phyloP scores from a whole-genome alignment of 1,140 invertebrate genomes.

The Globodera ellingtonae region DNA sequence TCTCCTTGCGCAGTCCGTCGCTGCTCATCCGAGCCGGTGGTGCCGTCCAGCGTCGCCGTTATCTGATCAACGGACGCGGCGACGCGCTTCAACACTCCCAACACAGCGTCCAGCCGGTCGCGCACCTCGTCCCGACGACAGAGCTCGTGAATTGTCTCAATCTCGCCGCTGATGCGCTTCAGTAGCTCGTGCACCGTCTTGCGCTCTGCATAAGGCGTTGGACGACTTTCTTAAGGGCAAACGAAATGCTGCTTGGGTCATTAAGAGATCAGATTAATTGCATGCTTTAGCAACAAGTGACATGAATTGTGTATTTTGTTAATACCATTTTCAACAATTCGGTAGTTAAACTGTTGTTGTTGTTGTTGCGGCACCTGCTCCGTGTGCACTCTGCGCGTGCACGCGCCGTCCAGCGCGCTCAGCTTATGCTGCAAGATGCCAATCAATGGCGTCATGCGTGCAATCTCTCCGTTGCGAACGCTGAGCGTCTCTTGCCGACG shows the following conservation, averaged over 20 bases:
- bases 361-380: slow-evolving; percentile 9
- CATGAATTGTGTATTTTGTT: background rate
- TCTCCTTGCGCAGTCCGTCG: background rate
- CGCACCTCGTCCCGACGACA: slow-evolving; percentile 45
- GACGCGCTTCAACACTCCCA: slow-evolving; percentile 30
- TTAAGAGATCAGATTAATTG: too few relatives aligned
- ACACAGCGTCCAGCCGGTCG: slow-evolving; percentile 51
- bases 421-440: slow-evolving; percentile 54
- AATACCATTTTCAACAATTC: background rate
- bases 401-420: slow-evolving; percentile 44
- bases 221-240: slow-evolving; percentile 13
- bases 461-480: slow-evolving; percentile 38
- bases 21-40: background rate
- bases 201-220: slow-evolving; percentile 40
- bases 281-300: too few relatives aligned
- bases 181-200: slow-evolving; percentile 52
- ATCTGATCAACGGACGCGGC: slow-evolving; percentile 24
- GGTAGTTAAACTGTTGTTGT: background rate
- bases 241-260: background rate
- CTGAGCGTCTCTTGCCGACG: slow-evolving; percentile 23
- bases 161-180: slow-evolving; percentile 54
- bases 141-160: slow-evolving; percentile 55
- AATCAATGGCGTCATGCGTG: slow-evolving; percentile 61
- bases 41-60: slow-evolving; percentile 11
- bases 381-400: slow-evolving; percentile 31